A percentile compares a stretch with the other conserved stretches of the same genome.
These are phyloP conservation scores for Caenorhabditis imperialis DNA, from an alignment of 2,888 invertebrate species.

Conservation along the genomic window DNA sequence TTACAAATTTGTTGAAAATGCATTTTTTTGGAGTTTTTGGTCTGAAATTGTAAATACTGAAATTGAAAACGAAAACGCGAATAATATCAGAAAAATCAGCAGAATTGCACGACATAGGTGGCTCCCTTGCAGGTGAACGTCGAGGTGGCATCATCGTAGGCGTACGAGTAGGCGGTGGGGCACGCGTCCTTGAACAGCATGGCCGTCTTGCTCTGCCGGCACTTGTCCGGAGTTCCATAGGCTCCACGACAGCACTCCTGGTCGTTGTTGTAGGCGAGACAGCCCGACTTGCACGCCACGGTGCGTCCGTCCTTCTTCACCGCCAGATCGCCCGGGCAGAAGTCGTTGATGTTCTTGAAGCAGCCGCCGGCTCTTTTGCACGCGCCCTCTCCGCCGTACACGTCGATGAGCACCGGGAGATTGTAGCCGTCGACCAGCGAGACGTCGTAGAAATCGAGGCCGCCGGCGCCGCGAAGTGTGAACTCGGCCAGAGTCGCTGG, in stretches of 20 bases:
- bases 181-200: conserved; percentile 80
- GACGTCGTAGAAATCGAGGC: conserved; percentile 80
- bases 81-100: too few relatives aligned
- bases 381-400: conserved; percentile 23
- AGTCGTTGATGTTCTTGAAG: conserved; percentile 36
- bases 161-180: too few relatives aligned
- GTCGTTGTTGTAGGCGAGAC: conserved; percentile 80
- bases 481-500: conserved; percentile 80
- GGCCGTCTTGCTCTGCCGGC: conserved; percentile 79
- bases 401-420: conserved; percentile 63
- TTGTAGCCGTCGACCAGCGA: conserved; percentile 82
- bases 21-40: too few relatives aligned
- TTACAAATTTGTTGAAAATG: too few relatives aligned
- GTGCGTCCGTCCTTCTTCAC: conserved; percentile 60
- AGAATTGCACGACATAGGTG: conserved; percentile 40
- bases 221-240: conserved; percentile 79
- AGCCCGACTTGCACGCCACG: conserved; percentile 81
- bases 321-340: conserved; percentile 48
- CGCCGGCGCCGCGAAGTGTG: conserved; percentile 73
- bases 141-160: conserved; percentile 80
- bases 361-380: conserved; percentile 55
- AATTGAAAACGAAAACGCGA: too few relatives aligned
- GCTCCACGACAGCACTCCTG: conserved; percentile 80
- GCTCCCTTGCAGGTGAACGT: conserved; percentile 79
- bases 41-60: too few relatives aligned